phyloP scores from a whole-genome alignment of 2,113 vertebrate species.

The Eleginops maclovinus region DNA sequence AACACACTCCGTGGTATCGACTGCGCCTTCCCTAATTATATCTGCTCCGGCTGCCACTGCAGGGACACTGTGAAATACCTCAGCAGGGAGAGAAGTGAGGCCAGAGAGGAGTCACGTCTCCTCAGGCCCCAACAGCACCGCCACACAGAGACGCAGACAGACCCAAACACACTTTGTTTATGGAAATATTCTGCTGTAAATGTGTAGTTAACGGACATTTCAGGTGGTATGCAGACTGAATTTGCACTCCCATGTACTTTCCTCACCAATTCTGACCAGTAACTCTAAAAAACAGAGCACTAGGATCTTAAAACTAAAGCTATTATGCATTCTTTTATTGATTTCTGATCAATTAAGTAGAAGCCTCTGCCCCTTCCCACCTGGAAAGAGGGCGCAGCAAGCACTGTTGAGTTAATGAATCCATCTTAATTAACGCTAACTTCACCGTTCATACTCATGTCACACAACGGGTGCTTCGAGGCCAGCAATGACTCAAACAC shows the following conservation, averaged over 20 bases:
- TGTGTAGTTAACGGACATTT: background rate
- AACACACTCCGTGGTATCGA: slow-evolving; percentile 73
- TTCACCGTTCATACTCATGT: background rate
- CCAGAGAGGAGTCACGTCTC: slow-evolving; percentile 59
- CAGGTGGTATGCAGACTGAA: background rate
- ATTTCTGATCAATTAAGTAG: no score
- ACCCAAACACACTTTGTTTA: slow-evolving; percentile 36
- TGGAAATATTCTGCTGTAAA: background rate
- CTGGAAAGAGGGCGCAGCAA: no score
- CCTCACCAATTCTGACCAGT: slow-evolving; percentile 3
- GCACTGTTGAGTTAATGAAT: background rate
- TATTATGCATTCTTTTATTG: no score
- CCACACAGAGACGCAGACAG: slow-evolving; percentile 50
- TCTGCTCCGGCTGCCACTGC: slow-evolving; percentile 67
- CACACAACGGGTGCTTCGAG: background rate
- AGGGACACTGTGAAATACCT: slow-evolving; percentile 82
- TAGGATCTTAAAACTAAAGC: no score
- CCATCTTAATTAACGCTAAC: background rate
- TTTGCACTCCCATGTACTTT: background rate
- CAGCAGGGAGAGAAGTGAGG: slow-evolving; percentile 77
- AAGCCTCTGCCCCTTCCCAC: no score
- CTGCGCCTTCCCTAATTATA: slow-evolving; percentile 79
- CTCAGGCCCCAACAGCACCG: slow-evolving; percentile 41
- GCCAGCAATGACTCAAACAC: background rate
- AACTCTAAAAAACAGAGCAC: background rate